Evolutionary conservation across 2,888 invertebrate genomes (phyloP).

Genomic region (Yponomeuta evonymella): DNA sequence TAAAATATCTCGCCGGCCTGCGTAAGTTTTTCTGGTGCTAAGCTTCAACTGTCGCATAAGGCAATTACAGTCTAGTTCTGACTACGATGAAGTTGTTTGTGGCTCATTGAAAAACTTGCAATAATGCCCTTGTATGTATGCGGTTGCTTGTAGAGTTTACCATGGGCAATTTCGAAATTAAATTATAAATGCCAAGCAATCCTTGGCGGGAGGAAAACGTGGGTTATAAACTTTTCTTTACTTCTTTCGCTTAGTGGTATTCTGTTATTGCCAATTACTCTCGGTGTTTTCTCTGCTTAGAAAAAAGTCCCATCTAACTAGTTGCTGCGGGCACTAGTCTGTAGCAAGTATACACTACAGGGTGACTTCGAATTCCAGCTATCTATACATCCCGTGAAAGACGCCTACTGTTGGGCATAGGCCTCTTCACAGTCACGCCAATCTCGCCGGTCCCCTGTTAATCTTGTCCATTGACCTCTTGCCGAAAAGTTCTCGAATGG

Average conservation of each 20-base stretch:
- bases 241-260: neutral
- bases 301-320: neutral
- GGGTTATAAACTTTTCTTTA: neutral
- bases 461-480: too few relatives aligned
- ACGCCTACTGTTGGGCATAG: too few relatives aligned
- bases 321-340: neutral
- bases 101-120: slow-evolving; percentile 38
- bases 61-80: slow-evolving; percentile 44
- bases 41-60: slow-evolving; percentile 36
- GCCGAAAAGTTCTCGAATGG: too few relatives aligned
- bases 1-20: slow-evolving; percentile 15
- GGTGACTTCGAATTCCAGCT: too few relatives aligned
- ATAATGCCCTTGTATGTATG: slow-evolving; percentile 20
- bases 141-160: neutral
- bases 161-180: neutral
- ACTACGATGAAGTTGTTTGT: slow-evolving; percentile 46
- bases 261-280: neutral
- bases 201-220: neutral
- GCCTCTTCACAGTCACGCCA: too few relatives aligned
- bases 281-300: neutral
- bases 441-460: too few relatives aligned
- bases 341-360: too few relatives aligned
- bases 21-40: slow-evolving; percentile 37
- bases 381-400: too few relatives aligned
- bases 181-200: neutral